Evolutionary conservation across 2,888 invertebrate genomes (phyloP), one percentile per base, ranked within the genome.

Genomic region (Aradus depressus): DNA sequence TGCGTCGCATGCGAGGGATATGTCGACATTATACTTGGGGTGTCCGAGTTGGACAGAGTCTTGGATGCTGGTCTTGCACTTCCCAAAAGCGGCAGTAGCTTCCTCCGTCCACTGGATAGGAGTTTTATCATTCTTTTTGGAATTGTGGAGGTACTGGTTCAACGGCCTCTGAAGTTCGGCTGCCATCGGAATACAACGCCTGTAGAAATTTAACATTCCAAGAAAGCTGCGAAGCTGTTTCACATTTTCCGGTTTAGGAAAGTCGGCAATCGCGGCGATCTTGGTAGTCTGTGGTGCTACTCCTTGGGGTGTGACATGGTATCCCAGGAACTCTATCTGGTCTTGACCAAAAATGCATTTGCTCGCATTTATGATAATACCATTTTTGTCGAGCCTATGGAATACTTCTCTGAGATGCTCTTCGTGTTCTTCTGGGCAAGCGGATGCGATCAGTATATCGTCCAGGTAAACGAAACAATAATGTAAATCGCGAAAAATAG

Each of bases 371-470:
- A n/a, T n/a, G n/a, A n/a, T n/a, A n/a, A n/a, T n/a, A n/a, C 3
- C 31, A 19, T 47, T 22, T 18, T 12, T 16, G 14, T 38, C 38
- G 19, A 47, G 47, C 6, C 35, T 12, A 23, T 22, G 8, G 21
- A 47, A 38, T 18, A 38, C n/a, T 4, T 22, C 14, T 2, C 16
- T 19, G 4, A 47, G 23, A 38, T 47, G 47, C 25, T 38, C 10
- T 14, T 37, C 6, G 14, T 47, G 47, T 38, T 47, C 47, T 42
- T n/a, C 14, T 22, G 22, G 16, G 16, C 16, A 16, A 26, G 23
- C 60, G 4, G 59, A 55, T 0, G 59, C 58, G 16, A 61, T 50
- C 3, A 61, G 44, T 3, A 62, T 48, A 42, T 62, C 61, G 47
- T 62, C 59, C 1, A 62, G 52, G 34, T 60, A 63, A 4, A 48